Conservation (phyloP, 2,113 vertebrate genomes). For the Cyanoliseus patagonus region DNA sequence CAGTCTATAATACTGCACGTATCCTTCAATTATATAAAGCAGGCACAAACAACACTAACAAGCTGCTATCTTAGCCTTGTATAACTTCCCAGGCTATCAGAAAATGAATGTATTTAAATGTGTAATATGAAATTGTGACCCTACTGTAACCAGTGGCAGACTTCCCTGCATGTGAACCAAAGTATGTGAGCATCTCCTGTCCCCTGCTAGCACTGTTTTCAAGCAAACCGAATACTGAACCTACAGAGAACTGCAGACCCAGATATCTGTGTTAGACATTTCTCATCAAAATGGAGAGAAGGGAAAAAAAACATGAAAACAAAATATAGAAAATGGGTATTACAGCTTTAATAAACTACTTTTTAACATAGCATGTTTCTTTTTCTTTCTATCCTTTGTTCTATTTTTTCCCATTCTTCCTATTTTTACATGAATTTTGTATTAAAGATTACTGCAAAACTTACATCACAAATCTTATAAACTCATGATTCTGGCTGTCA, state of each 20-base stretch:
- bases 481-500: neutral
- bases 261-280: neutral
- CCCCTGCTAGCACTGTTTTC: neutral
- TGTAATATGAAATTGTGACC: neutral
- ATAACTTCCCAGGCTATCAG: neutral
- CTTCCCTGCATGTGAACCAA: neutral
- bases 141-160: neutral
- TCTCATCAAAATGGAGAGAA: neutral
- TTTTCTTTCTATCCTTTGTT: neutral
- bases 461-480: neutral
- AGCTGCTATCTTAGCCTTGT: neutral
- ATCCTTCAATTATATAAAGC: neutral
- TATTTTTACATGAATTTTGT: neutral
- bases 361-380: neutral
- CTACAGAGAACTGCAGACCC: neutral
- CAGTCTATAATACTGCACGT: neutral
- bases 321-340: neutral
- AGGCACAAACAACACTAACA: slow-evolving; percentile 1
- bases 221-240: neutral
- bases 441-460: neutral
- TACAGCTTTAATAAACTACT: slow-evolving; percentile 21
- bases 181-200: neutral
- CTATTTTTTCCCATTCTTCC: neutral
- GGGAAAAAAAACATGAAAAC: neutral
- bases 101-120: slow-evolving; percentile 21